Evolutionary conservation across 2,888 invertebrate genomes (phyloP), one percentile per base, ranked within the genome.

Genomic region (Heteromurus nitidus): DNA sequence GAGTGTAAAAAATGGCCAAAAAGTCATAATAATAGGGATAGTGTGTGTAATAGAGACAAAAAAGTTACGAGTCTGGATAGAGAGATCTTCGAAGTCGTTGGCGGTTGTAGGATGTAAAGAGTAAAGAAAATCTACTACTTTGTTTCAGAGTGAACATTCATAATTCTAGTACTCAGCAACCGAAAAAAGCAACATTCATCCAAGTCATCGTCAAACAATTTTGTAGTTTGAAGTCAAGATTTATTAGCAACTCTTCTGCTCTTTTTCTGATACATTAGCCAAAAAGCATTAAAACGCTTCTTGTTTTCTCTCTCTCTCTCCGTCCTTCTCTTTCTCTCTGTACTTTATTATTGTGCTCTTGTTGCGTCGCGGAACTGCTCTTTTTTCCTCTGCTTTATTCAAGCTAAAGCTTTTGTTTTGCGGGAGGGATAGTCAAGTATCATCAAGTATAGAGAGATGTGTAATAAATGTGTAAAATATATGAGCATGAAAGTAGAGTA

Each of bases 171-270:
- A 70, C 77, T 77, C 79, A 73, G 58, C 72, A 72, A 80, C 58
- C 67, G 72, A 58, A 31, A 80, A 80, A 36, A 65, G 67, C 31
- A 62, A 79, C 67, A 80, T 80, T 73, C 72, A 72, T 80, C 72
- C 72, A 73, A 72, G 80, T 80, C 80, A 73, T 80, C 80, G 67
- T 80, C 80, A 73, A 80, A 60, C 73, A 73, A 80, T 80, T 80
- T 79, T 30, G 77, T 53, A 70, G 70, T 79, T 79, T 80, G 72
- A 80, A 80, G 80, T 65, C 58, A 73, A 80, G 80, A 80, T 80
- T 80, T 80, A 80, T 80, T 80, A 73, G 72, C 72, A 67, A 44
- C 42, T 79, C 79, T 69, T 58, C 62, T 80, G 13, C 70, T 70
- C 55, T 79, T 70, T 70, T 75, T 55, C 75, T 75, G 65, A 75